Evolutionary conservation across 2,113 vertebrate genomes (phyloP).

Genomic region (Chiloscyllium plagiosum): DNA sequence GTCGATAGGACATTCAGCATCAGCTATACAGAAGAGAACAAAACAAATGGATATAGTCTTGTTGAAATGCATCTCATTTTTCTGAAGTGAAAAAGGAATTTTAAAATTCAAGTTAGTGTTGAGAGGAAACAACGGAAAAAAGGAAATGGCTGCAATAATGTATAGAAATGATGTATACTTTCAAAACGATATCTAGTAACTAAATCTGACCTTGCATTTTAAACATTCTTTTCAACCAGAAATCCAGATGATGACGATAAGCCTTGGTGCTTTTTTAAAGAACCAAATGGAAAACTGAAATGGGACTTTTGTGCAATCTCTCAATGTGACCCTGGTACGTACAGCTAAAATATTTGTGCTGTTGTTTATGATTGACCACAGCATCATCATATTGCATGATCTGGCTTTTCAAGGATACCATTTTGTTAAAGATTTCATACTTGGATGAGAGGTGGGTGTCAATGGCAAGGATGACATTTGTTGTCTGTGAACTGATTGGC

Average conservation of each 20-base stretch:
- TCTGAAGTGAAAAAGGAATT: background rate
- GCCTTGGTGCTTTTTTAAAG: conserved; percentile 64
- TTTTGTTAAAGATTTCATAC: background rate
- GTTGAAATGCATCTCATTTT: background rate
- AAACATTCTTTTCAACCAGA: conserved; percentile 46
- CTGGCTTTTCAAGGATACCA: background rate
- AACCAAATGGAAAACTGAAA: conserved; percentile 44
- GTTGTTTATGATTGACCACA: background rate
- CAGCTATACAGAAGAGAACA: background rate
- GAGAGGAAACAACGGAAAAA: background rate
- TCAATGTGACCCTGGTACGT: conserved; percentile 42
- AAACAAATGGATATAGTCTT: background rate
- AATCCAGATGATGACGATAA: conserved; percentile 63
- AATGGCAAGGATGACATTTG: too few relatives aligned
- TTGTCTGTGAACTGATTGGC: too few relatives aligned
- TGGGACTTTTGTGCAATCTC: conserved; percentile 60
- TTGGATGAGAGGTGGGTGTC: too few relatives aligned
- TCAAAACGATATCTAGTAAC: background rate
- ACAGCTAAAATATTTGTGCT: background rate
- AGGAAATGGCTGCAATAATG: background rate
- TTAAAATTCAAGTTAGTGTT: background rate
- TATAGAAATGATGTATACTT: background rate
- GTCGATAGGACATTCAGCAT: background rate
- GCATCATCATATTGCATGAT: background rate
- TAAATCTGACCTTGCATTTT: background rate